Percentiles rank a stretch among this genome's conserved stretches.
Evolutionary conservation across 2,797 vertebrate genomes (phyloP).

Genomic region (Saxicola maurus): DNA sequence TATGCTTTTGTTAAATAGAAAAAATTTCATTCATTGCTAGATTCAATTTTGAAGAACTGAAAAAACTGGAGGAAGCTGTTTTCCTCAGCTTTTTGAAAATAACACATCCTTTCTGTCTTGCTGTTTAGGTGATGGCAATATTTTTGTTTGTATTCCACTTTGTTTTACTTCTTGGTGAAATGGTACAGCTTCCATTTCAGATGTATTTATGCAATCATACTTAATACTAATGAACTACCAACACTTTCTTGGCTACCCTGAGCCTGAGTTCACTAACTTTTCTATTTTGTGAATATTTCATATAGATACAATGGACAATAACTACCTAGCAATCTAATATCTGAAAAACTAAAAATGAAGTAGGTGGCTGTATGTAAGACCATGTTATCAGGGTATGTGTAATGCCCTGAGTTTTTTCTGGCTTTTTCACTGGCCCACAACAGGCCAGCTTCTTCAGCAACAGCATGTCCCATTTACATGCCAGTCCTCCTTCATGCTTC

Average conservation of each 20-base stretch:
- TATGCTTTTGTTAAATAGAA: neutral
- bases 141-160: neutral
- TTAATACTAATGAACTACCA: neutral
- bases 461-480: neutral
- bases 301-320: neutral
- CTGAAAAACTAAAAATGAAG: neutral
- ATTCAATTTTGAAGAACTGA: neutral
- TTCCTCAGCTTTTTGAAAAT: neutral
- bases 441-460: neutral
- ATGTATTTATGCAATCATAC: neutral
- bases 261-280: neutral
- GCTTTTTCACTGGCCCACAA: neutral
- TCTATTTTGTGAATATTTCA: neutral
- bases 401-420: neutral
- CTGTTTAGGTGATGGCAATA: neutral
- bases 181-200: neutral
- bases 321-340: neutral
- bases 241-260: neutral
- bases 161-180: neutral
- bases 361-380: neutral
- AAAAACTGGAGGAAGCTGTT: neutral
- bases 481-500: neutral
- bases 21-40: neutral
- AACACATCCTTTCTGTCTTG: neutral
- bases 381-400: neutral